Evolutionary conservation across 2,888 invertebrate genomes (phyloP), one percentile per base, ranked within the genome.

Genomic region (Andrena bucephala): DNA sequence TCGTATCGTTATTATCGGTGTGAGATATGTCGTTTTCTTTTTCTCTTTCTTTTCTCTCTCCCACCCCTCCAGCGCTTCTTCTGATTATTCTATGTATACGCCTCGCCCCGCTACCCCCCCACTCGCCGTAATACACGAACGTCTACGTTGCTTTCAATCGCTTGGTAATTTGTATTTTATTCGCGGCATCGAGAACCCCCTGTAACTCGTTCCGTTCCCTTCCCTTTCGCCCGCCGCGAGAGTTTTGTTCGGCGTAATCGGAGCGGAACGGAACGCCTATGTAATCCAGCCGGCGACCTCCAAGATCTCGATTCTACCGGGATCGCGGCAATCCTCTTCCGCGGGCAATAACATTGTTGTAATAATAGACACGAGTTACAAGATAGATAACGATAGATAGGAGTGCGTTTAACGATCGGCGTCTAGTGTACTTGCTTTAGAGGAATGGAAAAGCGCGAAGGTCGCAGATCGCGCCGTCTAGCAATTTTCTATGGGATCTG

Each of bases 1-100:
- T 73, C 78, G 63, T 42, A 42, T 71, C 42, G 42, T 60, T 79
- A 77, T 42, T 59, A 52, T 70, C 48, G 31, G 62, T 20, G 42
- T 52, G 24, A 59, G n/a, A 66, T 66, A 80, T 80, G 78, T 67
- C 66, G 16, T 62, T 52, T 48, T 29, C 24, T 6, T 42, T 54
- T 62, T 54, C 60, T 50, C 24, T n/a, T 36, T 73, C 20, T 31
- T 31, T 27, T 31, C 42, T 42, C 36, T 27, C n/a, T 29, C 31
- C 2, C 16, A 5, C 42, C 42, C 42, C 42, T 42, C 13, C 42
- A 16, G 42, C 33, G 29, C 16, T 65, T 63, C 52, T 52, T 50
- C 7, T 20, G 42, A 65, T 20, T 16, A 13, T n/a, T 71, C 62
- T 65, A 57, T 77, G 63, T 65, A 65, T 71, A 50, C 24, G 8